Evolutionary conservation across 1,140 invertebrate species (phyloP).

Genomic region (Anastrepha ludens): DNA sequence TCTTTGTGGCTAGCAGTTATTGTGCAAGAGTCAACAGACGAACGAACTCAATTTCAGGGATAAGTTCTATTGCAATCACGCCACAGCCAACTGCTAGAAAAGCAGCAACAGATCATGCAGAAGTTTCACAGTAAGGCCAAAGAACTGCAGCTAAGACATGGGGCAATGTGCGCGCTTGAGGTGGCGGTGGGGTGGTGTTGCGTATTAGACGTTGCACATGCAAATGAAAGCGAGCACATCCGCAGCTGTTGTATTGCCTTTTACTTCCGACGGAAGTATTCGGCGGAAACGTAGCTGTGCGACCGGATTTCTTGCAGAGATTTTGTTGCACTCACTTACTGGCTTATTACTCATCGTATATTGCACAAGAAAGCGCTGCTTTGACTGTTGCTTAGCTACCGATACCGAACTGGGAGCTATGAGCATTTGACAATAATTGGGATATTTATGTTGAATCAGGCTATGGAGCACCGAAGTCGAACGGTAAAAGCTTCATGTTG

Average conservation of each 20-base stretch:
- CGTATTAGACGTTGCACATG: slow-evolving; percentile 5
- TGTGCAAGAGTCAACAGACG: not conserved
- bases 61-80: not conserved
- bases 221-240: slow-evolving; percentile 49
- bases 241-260: slow-evolving; percentile 43
- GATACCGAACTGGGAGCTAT: not conserved
- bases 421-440: slow-evolving; percentile 1
- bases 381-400: not conserved
- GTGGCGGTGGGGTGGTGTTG: not conserved
- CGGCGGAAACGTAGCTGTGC: slow-evolving; percentile 31
- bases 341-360: not conserved
- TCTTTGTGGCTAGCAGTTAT: not conserved
- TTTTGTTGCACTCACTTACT: not conserved
- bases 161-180: not conserved
- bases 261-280: slow-evolving; percentile 21
- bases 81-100: not conserved
- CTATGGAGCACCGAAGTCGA: not conserved
- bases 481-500: not conserved
- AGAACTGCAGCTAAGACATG: not conserved
- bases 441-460: not conserved
- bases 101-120: slow-evolving; percentile 15
- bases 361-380: not conserved
- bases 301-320: slow-evolving; percentile 43
- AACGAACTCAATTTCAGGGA: not conserved
- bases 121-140: not conserved